Percentiles rank a stretch among this genome's conserved stretches.
Conservation (phyloP, 2,797 vertebrate genomes). For the Rachycentron canadum region DNA sequence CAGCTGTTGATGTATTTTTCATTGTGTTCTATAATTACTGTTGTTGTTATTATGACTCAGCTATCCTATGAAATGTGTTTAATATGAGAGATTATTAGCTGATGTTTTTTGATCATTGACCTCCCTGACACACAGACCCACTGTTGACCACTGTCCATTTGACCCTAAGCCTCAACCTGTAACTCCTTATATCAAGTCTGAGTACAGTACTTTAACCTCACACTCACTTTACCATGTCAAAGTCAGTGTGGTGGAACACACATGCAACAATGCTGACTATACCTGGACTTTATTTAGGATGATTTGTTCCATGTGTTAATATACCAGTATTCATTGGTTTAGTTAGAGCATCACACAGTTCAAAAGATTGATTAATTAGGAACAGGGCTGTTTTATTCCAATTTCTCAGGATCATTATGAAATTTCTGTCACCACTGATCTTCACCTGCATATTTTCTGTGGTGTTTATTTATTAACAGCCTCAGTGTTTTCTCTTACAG, state of each 20-base stretch:
- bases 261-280: neutral
- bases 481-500: neutral
- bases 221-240: no score
- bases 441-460: neutral
- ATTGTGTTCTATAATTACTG: no score
- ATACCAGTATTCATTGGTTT: neutral
- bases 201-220: no score
- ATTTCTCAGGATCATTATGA: neutral
- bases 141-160: no score
- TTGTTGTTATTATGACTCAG: neutral
- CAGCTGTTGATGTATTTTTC: no score
- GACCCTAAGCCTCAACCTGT: no score
- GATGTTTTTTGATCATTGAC: no score
- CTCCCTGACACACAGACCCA: no score
- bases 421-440: neutral
- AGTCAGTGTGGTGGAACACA: no score
- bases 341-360: neutral
- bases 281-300: neutral
- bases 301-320: neutral
- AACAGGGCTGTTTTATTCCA: neutral
- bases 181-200: no score
- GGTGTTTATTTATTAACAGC: conserved; percentile 9
- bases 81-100: no score
- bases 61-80: no score
- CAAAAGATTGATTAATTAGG: neutral